Conservation (phyloP, 2,888 invertebrate genomes). For the Drosophila diplacantha region DNA sequence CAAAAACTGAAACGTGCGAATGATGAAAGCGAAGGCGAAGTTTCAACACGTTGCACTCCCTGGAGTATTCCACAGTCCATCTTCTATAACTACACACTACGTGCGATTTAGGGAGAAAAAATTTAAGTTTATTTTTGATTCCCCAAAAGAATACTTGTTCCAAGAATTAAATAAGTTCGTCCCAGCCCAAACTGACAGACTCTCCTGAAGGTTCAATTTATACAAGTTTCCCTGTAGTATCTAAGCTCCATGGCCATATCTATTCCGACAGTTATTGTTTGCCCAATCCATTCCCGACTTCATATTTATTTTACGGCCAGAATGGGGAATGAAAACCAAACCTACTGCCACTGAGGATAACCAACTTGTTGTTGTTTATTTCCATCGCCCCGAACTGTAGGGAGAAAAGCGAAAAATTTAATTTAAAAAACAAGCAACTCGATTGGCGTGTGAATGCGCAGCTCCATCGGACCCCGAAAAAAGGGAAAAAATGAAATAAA, state of each 20-base stretch:
- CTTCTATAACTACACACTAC: background rate
- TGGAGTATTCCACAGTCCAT: background rate
- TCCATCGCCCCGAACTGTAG: constrained; percentile 29
- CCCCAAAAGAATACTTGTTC: background rate
- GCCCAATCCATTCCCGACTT: constrained; percentile 45
- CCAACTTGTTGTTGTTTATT: constrained; percentile 55
- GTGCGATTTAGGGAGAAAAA: background rate
- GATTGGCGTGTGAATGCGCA: constrained; percentile 56
- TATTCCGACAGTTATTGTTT: constrained; percentile 38
- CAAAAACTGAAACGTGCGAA: constrained; percentile 48
- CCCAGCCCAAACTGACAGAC: background rate
- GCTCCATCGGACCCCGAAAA: constrained; percentile 13
- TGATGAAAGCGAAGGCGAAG: constrained; percentile 44
- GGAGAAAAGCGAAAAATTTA: constrained; percentile 48
- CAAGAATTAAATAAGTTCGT: background rate
- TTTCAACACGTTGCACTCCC: constrained; percentile 10
- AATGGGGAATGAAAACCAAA: constrained; percentile 32
- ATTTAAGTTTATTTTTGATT: background rate
- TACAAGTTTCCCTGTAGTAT: background rate
- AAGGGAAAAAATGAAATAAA: constrained; percentile 16
- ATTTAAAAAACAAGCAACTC: constrained; percentile 62
- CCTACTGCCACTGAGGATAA: constrained; percentile 27
- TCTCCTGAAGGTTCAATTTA: background rate
- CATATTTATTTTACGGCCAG: constrained; percentile 57
- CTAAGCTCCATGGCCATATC: constrained; percentile 16